These are phyloP conservation scores for Rhogogaster chlorosoma DNA, from an alignment of 2,888 invertebrate species.

Conservation along the genomic window DNA sequence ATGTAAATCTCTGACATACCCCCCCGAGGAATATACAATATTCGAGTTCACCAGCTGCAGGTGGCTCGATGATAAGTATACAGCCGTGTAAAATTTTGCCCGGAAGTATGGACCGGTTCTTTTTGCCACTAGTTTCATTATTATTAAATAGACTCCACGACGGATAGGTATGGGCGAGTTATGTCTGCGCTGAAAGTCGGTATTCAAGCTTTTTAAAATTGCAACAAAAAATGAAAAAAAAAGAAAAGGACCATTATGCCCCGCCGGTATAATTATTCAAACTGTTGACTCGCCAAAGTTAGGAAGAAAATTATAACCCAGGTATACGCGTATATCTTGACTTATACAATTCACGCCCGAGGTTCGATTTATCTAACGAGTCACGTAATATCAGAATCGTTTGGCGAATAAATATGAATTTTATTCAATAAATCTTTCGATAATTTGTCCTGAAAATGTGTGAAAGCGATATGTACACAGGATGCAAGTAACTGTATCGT, in stretches of 20 bases:
- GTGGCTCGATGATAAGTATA: not conserved
- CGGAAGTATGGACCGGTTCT: not conserved
- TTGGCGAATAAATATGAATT: too few relatives aligned
- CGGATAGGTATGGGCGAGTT: too few relatives aligned
- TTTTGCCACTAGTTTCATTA: not conserved
- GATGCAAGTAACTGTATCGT: not conserved
- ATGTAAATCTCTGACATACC: not conserved
- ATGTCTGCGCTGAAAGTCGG: not conserved
- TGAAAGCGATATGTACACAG: not conserved
- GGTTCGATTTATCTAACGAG: too few relatives aligned
- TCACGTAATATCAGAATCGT: too few relatives aligned
- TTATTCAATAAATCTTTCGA: too few relatives aligned
- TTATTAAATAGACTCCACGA: not conserved
- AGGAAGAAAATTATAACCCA: too few relatives aligned
- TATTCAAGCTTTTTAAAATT: not conserved
- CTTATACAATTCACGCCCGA: too few relatives aligned
- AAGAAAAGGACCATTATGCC: too few relatives aligned
- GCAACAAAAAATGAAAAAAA: not conserved
- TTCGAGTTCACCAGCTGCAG: not conserved
- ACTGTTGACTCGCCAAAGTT: too few relatives aligned
- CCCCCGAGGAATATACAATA: not conserved
- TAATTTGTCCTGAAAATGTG: not conserved
- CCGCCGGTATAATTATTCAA: too few relatives aligned
- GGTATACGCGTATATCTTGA: too few relatives aligned
- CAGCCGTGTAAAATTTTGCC: not conserved